These are phyloP conservation scores for Cynodonichthys magdalenae DNA, from an alignment of 2,797 vertebrate species.

Conservation along the genomic window DNA sequence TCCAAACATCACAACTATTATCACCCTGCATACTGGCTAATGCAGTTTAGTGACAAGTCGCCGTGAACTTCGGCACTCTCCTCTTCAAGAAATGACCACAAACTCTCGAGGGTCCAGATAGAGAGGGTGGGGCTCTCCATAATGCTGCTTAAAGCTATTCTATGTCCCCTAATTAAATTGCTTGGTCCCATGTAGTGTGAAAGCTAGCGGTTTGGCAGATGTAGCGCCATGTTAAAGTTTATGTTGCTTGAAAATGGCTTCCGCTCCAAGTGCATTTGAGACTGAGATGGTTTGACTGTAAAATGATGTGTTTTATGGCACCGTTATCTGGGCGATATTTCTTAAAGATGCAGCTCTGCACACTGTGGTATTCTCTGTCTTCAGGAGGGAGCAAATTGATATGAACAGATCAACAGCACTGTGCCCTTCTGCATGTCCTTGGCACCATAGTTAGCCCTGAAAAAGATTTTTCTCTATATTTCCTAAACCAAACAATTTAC, in stretches of 20 bases:
- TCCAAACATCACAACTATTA: conserved; percentile 29
- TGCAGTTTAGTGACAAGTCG: background rate
- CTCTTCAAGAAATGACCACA: conserved; percentile 16
- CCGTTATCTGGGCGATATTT: conserved; percentile 81
- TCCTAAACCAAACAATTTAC: conserved; percentile 60
- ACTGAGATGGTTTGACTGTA: conserved; percentile 92
- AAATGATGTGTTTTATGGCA: conserved; percentile 93
- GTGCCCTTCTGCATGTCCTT: conserved; percentile 81
- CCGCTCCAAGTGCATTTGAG: conserved; percentile 91
- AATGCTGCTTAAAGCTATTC: conserved; percentile 51
- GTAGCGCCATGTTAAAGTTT: conserved; percentile 98
- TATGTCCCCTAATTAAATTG: conserved; percentile 88
- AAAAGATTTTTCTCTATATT: conserved; percentile 78
- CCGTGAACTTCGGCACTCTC: background rate
- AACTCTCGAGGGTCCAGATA: conserved; percentile 30
- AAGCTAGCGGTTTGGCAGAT: conserved; percentile 94
- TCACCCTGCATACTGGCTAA: conserved; percentile 4
- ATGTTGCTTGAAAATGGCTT: conserved; percentile 98
- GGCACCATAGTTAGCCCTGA: conserved; percentile 76
- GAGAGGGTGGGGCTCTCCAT: conserved; percentile 45
- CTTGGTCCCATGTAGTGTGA: conserved; percentile 87
- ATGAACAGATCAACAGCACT: conserved; percentile 75
- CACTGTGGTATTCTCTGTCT: conserved; percentile 71
- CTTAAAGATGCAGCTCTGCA: conserved; percentile 79
- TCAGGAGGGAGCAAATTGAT: conserved; percentile 76